Evolutionary conservation across 2,888 invertebrate species (phyloP).

Genomic region (Patella pellucida): DNA sequence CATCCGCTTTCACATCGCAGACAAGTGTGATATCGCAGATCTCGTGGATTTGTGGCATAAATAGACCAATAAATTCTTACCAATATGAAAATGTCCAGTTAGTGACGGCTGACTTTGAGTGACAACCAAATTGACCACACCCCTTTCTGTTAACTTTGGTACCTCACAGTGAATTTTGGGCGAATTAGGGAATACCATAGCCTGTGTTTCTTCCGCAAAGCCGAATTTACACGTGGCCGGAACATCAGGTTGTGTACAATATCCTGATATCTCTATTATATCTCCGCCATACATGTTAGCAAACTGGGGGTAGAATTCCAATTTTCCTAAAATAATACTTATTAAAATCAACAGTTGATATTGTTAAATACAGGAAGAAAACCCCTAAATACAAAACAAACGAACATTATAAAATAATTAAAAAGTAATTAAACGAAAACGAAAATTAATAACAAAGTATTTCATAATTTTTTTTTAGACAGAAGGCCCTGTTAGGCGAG

Average conservation of each 20-base stretch:
- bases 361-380: too few species aligned
- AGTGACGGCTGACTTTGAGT: slow-evolving; percentile 77
- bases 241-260: slow-evolving; percentile 85
- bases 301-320: slow-evolving; percentile 54
- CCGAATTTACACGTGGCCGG: slow-evolving; percentile 76
- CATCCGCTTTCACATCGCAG: too few species aligned
- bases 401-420: too few species aligned
- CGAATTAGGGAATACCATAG: slow-evolving; percentile 20
- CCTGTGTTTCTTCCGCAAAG: not conserved
- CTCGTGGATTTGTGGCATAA: too few species aligned
- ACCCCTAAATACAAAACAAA: too few species aligned
- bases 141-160: slow-evolving; percentile 88
- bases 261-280: slow-evolving; percentile 95
- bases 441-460: too few species aligned
- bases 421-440: too few species aligned
- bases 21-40: too few species aligned
- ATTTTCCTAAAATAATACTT: slow-evolving; percentile 28
- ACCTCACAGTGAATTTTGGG: slow-evolving; percentile 85
- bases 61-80: not conserved
- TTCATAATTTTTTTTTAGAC: too few species aligned
- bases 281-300: slow-evolving; percentile 98
- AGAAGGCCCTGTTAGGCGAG: too few species aligned
- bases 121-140: slow-evolving; percentile 88
- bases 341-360: too few species aligned
- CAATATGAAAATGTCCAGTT: slow-evolving; percentile 3